phyloP scores from a whole-genome alignment of 1,140 invertebrate genomes.

The Phymorhynchus buccinoides region DNA sequence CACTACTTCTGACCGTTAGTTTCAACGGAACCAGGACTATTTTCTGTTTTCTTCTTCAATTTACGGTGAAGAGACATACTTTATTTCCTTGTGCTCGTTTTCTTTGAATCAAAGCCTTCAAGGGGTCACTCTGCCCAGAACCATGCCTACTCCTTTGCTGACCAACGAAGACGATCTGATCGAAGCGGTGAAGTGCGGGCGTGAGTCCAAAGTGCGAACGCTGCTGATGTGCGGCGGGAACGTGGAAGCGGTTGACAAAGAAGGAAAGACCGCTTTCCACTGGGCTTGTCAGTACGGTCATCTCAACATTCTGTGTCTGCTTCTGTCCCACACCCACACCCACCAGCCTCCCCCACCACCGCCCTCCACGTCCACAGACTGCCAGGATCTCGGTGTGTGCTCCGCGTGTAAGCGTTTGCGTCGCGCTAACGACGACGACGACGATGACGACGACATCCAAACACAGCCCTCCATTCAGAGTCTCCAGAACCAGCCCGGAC shows the following conservation, averaged over 20 bases:
- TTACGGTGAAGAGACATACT: background rate
- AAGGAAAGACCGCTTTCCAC: slow-evolving; percentile 61
- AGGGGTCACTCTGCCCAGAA: background rate
- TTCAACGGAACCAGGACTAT: too few relatives aligned
- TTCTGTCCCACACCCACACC: slow-evolving; percentile 31
- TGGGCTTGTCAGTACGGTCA: slow-evolving; percentile 67
- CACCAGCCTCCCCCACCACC: background rate
- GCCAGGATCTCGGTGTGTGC: background rate
- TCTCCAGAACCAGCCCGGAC: background rate
- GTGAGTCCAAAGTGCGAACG: slow-evolving; percentile 53
- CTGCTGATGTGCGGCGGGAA: slow-evolving; percentile 49
- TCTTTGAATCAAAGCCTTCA: background rate
- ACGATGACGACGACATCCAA: background rate
- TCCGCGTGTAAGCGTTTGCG: background rate
- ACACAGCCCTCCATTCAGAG: background rate
- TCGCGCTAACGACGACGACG: background rate
- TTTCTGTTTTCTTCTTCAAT: background rate
- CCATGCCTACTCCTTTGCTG: slow-evolving; percentile 36
- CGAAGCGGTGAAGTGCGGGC: slow-evolving; percentile 60
- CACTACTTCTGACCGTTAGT: too few relatives aligned
- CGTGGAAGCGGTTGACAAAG: slow-evolving; percentile 47
- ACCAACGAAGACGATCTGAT: slow-evolving; percentile 54
- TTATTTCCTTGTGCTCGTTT: background rate
- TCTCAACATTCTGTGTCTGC: slow-evolving; percentile 51
- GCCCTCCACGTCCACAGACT: background rate